phyloP scores from a whole-genome alignment of 2,888 invertebrate species.

The Perithous albicinctus region DNA sequence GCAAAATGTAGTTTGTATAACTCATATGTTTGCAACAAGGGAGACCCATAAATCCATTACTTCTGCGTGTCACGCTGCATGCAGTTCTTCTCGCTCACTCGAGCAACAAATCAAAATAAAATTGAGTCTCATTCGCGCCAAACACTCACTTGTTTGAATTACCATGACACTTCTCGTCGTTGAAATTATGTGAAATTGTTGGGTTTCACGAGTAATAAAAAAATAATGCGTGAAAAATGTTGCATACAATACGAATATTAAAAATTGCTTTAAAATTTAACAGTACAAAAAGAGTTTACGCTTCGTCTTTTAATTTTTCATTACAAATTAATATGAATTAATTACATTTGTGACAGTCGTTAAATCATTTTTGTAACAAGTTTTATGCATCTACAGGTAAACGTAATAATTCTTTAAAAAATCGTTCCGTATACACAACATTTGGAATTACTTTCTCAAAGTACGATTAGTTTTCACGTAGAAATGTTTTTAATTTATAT shows the following conservation, averaged over 20 bases:
- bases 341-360: not conserved
- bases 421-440: no score
- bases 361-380: no score
- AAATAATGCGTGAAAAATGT: not conserved
- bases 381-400: no score
- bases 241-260: not conserved
- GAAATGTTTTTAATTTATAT: no score
- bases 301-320: not conserved
- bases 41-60: not conserved
- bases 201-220: not conserved
- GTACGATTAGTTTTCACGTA: no score
- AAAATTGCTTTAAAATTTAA: no score
- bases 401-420: no score
- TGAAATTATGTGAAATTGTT: not conserved
- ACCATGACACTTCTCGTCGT: not conserved
- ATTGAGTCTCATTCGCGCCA: not conserved
- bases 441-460: no score
- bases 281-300: not conserved
- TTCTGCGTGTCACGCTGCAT: not conserved
- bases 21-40: not conserved
- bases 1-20: not conserved
- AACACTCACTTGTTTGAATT: not conserved
- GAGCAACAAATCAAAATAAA: constrained; percentile 5
- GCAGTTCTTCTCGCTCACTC: not conserved
- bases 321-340: not conserved